Conservation (phyloP, 2,113 vertebrate species). For the Callocephalon fimbriatum region DNA sequence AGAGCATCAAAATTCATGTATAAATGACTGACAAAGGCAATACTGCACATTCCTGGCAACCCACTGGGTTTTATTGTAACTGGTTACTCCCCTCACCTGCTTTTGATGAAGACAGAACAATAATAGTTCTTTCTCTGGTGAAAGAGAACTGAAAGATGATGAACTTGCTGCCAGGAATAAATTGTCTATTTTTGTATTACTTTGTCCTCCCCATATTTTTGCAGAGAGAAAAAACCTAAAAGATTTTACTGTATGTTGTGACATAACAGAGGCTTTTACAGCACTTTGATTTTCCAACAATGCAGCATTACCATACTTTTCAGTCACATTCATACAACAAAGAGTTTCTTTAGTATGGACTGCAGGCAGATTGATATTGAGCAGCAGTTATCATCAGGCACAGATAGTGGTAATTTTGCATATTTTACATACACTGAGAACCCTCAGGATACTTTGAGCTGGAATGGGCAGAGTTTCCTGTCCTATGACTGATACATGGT, state of each 20-base stretch:
- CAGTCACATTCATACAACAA: conserved; percentile 43
- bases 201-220: conserved; percentile 45
- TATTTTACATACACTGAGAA: conserved; percentile 39
- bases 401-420: background rate
- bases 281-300: conserved; percentile 57
- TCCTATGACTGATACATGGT: background rate
- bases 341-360: conserved; percentile 11
- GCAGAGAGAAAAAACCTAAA: conserved; percentile 21
- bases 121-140: conserved; percentile 17
- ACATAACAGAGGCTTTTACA: conserved; percentile 21
- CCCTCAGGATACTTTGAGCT: background rate
- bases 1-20: background rate
- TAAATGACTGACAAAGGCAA: conserved; percentile 18
- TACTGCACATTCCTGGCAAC: background rate
- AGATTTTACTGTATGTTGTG: conserved; percentile 56
- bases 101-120: conserved; percentile 39
- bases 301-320: conserved; percentile 28
- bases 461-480: background rate
- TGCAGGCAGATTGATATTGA: conserved; percentile 11
- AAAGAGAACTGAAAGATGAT: conserved; percentile 38
- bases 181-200: conserved; percentile 50
- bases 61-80: conserved; percentile 1
- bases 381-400: conserved; percentile 18
- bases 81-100: conserved; percentile 13
- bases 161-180: conserved; percentile 54